phyloP scores from a whole-genome alignment of 2,888 invertebrate genomes.

The Tribolium freemani region DNA sequence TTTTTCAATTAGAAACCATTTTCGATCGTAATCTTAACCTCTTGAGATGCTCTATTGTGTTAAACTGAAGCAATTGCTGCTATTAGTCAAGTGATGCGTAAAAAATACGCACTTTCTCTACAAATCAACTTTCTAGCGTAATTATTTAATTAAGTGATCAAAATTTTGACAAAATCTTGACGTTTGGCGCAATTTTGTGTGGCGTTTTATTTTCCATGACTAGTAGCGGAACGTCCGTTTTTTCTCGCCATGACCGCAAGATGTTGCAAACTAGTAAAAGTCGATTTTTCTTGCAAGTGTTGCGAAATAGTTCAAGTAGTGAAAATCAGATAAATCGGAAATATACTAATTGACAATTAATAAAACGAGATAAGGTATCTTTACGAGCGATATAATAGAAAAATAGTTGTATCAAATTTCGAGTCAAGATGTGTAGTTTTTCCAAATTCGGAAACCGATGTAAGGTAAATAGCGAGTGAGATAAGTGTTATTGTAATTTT shows the following conservation, averaged over 20 bases:
- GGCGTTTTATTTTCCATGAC: background rate
- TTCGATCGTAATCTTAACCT: background rate
- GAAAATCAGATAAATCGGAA: constrained; percentile 10
- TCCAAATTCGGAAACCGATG: background rate
- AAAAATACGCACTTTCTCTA: constrained; percentile 14
- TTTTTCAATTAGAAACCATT: constrained; percentile 13
- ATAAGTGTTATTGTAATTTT: constrained; percentile 17
- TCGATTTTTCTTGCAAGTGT: background rate
- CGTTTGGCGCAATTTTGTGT: background rate
- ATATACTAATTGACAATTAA: background rate
- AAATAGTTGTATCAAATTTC: background rate
- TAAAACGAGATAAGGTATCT: constrained; percentile 2
- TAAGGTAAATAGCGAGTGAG: constrained; percentile 8
- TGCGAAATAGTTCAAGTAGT: background rate
- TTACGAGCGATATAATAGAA: background rate
- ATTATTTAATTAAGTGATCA: constrained; percentile 1
- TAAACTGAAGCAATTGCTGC: background rate
- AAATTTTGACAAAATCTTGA: background rate
- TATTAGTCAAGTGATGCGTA: constrained; percentile 13
- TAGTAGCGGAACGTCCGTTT: constrained; percentile 11
- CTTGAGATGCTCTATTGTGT: background rate
- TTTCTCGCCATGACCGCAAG: constrained; percentile 22
- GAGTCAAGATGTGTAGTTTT: constrained; percentile 6
- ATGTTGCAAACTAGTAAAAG: constrained; percentile 32
- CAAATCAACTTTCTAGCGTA: constrained; percentile 4